A percentile compares a stretch with the other conserved stretches of the same genome.
Conservation (phyloP, 2,888 invertebrate species). For the Drosophila mulleri region DNA sequence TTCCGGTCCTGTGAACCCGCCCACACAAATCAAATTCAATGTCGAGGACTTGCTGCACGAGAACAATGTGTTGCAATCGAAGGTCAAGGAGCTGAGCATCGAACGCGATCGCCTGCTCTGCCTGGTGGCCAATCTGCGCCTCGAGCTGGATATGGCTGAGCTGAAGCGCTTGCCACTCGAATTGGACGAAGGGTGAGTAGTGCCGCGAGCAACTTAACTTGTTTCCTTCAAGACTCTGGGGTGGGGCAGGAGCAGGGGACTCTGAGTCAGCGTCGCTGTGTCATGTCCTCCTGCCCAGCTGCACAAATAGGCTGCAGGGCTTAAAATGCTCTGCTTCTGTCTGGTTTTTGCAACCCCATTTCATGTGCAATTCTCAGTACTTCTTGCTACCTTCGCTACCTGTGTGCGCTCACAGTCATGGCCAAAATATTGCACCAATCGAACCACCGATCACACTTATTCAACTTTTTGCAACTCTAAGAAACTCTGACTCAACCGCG, state of each 20-base stretch:
- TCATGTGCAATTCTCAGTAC: conserved; percentile 16
- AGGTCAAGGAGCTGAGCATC: conserved; percentile 81
- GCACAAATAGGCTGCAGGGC: conserved; percentile 56
- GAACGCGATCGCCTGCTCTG: conserved; percentile 84
- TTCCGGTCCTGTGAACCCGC: conserved; percentile 21
- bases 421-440: conserved; percentile 40
- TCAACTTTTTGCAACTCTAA: conserved; percentile 30
- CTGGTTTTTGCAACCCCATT: conserved; percentile 72
- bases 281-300: conserved; percentile 66
- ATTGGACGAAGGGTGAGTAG: conserved; percentile 83
- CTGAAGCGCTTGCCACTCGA: conserved; percentile 82
- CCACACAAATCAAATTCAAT: conserved; percentile 53
- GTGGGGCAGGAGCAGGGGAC: not conserved
- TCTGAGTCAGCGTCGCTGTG: conserved; percentile 61
- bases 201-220: conserved; percentile 11
- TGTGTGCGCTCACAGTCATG: conserved; percentile 59
- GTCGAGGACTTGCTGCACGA: conserved; percentile 83
- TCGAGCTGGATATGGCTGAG: conserved; percentile 85
- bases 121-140: conserved; percentile 84
- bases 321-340: conserved; percentile 39
- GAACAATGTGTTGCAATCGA: conserved; percentile 81
- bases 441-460: conserved; percentile 25
- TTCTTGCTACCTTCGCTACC: conserved; percentile 36
- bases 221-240: conserved; percentile 7
- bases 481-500: conserved; percentile 35